phyloP scores from a whole-genome alignment of 2,888 invertebrate species.

The Meteorus colon region DNA sequence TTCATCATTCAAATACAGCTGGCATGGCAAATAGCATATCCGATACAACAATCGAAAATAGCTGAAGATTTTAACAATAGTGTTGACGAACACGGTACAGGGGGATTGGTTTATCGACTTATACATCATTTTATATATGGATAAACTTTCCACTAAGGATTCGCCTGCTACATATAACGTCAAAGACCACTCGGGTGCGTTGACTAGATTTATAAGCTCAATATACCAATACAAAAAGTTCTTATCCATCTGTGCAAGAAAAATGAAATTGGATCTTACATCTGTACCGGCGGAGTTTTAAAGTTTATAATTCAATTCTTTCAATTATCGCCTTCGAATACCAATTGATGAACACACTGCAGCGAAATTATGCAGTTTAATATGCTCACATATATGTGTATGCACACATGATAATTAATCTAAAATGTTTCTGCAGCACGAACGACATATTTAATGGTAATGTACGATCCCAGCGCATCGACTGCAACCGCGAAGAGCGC shows the following conservation, averaged over 20 bases:
- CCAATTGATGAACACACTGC: too few relatives aligned
- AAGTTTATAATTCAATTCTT: too few relatives aligned
- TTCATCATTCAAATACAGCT: too few relatives aligned
- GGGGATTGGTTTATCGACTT: not conserved
- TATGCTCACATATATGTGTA: too few relatives aligned
- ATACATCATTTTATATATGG: not conserved
- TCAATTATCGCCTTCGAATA: too few relatives aligned
- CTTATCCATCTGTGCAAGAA: not conserved
- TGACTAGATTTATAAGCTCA: constrained; percentile 7
- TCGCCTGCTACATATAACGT: not conserved
- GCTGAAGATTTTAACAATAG: not conserved
- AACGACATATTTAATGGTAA: not conserved
- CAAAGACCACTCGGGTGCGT: constrained; percentile 36
- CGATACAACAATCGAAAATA: too few relatives aligned
- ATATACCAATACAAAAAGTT: constrained; percentile 12
- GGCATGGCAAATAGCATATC: too few relatives aligned
- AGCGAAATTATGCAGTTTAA: too few relatives aligned
- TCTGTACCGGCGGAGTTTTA: not conserved
- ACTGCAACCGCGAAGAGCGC: not conserved
- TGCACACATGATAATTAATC: too few relatives aligned
- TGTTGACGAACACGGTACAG: not conserved
- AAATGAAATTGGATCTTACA: not conserved
- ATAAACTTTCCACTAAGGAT: not conserved
- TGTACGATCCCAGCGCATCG: constrained; percentile 27
- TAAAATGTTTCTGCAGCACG: too few relatives aligned